phyloP scores from a whole-genome alignment of 2,888 invertebrate species.

The Drosophila mimetica region DNA sequence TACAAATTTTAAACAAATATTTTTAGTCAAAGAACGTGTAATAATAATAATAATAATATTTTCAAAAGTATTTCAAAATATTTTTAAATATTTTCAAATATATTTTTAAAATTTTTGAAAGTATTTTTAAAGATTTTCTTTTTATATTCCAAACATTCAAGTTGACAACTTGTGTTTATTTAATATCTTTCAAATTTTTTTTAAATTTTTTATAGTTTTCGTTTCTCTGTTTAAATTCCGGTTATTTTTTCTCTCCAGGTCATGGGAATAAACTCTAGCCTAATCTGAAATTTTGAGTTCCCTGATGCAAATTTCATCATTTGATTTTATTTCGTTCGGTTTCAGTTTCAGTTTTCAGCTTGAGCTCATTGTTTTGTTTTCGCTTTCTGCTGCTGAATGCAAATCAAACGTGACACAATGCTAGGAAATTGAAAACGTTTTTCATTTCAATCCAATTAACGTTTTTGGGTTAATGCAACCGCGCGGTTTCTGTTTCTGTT shows the following conservation, averaged over 20 bases:
- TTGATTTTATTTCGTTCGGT: neutral
- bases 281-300: neutral
- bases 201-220: neutral
- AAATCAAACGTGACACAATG: constrained; percentile 77
- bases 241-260: neutral
- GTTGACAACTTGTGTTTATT: neutral
- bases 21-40: too few species aligned
- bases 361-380: constrained; percentile 21
- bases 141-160: too few species aligned
- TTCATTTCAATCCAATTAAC: constrained; percentile 82
- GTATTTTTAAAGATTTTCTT: too few species aligned
- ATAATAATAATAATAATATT: too few species aligned
- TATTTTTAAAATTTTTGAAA: too few species aligned
- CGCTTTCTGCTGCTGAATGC: constrained; percentile 35
- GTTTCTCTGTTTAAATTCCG: neutral
- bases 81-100: too few species aligned
- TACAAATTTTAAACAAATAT: too few species aligned
- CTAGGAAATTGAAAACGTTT: constrained; percentile 73
- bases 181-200: neutral
- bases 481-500: constrained; percentile 13
- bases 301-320: neutral
- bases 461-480: constrained; percentile 83
- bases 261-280: constrained; percentile 1
- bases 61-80: too few species aligned
- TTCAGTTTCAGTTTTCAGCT: constrained; percentile 4